Conservation (phyloP, 2,113 vertebrate genomes). For the Festucalex cinctus region DNA sequence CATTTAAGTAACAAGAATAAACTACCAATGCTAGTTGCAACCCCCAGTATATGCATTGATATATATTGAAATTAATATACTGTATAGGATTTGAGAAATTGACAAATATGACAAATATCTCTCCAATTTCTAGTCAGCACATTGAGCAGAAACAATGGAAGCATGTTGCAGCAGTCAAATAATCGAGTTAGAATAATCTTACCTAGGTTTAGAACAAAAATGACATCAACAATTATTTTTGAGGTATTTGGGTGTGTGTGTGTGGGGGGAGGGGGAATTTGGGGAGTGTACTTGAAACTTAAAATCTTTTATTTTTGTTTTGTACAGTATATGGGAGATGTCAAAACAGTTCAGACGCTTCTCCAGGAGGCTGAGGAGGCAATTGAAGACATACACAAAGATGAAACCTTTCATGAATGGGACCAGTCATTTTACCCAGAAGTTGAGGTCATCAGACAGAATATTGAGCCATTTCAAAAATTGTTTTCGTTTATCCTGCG, state of each 20-base stretch:
- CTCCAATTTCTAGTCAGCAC: too few species aligned
- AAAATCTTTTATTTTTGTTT: constrained; percentile 9
- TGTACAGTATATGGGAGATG: constrained; percentile 82
- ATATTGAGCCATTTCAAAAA: constrained; percentile 84
- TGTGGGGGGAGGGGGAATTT: too few species aligned
- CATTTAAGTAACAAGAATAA: too few species aligned
- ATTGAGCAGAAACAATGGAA: too few species aligned
- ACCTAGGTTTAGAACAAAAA: background rate
- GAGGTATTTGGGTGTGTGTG: too few species aligned
- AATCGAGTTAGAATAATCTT: background rate
- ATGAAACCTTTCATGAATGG: constrained; percentile 83
- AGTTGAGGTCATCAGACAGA: constrained; percentile 77
- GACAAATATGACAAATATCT: too few species aligned
- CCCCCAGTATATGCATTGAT: too few species aligned
- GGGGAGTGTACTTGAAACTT: background rate
- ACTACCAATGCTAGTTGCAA: too few species aligned
- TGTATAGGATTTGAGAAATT: too few species aligned
- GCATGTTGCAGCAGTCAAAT: background rate
- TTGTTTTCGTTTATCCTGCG: constrained; percentile 84
- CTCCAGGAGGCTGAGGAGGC: constrained; percentile 82
- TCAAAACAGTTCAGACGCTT: constrained; percentile 80
- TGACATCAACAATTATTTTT: background rate
- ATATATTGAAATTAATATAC: too few species aligned
- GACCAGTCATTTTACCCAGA: constrained; percentile 80
- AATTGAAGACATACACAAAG: constrained; percentile 83